A percentile compares a stretch with the other conserved stretches of the same genome.
phyloP scores from a whole-genome alignment of 1,140 invertebrate species.

The Listronotus oregonensis region DNA sequence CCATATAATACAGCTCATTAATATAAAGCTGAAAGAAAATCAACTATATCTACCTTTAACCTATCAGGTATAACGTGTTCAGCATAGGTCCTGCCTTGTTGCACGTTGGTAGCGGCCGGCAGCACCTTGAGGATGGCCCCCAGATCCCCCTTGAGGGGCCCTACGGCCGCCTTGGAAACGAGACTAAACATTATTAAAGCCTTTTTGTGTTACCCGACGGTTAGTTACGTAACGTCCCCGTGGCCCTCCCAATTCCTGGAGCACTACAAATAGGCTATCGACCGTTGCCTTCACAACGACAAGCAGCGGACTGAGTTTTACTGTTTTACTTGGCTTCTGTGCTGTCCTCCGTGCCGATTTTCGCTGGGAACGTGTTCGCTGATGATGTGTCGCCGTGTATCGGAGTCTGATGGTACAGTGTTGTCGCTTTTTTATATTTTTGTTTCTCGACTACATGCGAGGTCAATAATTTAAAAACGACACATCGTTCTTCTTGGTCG shows the following conservation, averaged over 20 bases:
- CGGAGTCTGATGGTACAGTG: too few species aligned
- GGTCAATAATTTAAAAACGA: too few species aligned
- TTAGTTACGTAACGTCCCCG: constrained; percentile 16
- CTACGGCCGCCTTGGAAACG: constrained; percentile 45
- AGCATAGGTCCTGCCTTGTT: constrained; percentile 62
- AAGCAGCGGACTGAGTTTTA: neutral
- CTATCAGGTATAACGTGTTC: constrained; percentile 86
- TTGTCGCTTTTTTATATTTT: too few species aligned
- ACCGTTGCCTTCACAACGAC: neutral
- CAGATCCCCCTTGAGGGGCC: constrained; percentile 38
- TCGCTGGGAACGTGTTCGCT: too few species aligned
- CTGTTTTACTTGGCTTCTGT: too few species aligned
- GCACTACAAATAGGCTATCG: constrained; percentile 3
- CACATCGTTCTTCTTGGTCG: too few species aligned
- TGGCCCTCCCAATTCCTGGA: neutral
- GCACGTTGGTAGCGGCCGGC: constrained; percentile 42
- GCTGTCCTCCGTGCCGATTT: too few species aligned
- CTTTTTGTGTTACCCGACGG: neutral
- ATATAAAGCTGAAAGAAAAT: too few species aligned
- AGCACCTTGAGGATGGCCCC: constrained; percentile 49
- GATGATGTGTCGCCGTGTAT: too few species aligned
- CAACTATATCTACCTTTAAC: constrained; percentile 59
- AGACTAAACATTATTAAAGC: constrained; percentile 48
- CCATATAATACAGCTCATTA: too few species aligned
- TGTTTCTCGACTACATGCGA: too few species aligned